A percentile compares a stretch with the other conserved stretches of the same genome.
Conservation (phyloP, 2,797 vertebrate genomes). For the Schizothorax lantsangensis region DNA sequence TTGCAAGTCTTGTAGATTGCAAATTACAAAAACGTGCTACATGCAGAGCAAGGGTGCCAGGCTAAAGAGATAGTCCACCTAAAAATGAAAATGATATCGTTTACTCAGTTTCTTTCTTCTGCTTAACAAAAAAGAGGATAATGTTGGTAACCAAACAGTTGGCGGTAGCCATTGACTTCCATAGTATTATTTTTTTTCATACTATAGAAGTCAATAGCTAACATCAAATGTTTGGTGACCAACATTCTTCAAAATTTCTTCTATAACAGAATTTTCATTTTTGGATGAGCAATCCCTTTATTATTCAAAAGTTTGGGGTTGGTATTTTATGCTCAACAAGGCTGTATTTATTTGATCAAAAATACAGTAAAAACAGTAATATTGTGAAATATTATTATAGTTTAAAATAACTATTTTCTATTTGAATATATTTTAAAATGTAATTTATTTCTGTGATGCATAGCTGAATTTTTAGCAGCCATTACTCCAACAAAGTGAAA, state of each 20-base stretch:
- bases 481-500: neutral
- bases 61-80: neutral
- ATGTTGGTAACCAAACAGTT: neutral
- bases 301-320: neutral
- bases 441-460: neutral
- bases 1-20: neutral
- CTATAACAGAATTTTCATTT: neutral
- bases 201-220: neutral
- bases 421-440: neutral
- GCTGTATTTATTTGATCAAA: neutral
- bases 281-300: neutral
- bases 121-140: neutral
- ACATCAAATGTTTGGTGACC: neutral
- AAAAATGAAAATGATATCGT: neutral
- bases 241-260: neutral
- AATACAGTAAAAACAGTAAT: neutral
- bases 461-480: neutral
- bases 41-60: too few relatives aligned
- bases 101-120: neutral
- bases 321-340: neutral
- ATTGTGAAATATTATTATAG: neutral
- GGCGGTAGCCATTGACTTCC: too few relatives aligned
- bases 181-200: too few relatives aligned
- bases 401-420: neutral
- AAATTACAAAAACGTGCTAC: too few relatives aligned